These are phyloP conservation scores for Pyrrhosoma nymphula DNA, from an alignment of 2,888 invertebrate species.

Conservation along the genomic window DNA sequence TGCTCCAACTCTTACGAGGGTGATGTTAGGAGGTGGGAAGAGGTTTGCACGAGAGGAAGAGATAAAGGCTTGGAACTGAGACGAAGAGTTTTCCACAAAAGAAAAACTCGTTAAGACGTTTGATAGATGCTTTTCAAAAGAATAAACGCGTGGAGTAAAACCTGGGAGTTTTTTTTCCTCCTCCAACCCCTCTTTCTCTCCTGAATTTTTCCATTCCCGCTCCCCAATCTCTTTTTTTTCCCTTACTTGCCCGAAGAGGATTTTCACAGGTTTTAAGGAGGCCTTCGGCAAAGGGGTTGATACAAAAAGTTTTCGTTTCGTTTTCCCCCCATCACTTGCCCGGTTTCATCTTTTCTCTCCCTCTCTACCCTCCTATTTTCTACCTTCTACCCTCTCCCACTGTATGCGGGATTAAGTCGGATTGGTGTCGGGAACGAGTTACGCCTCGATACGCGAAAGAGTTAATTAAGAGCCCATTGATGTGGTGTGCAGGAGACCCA, in stretches of 20 bases:
- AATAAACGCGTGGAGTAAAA: neutral
- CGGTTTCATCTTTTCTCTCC: neutral
- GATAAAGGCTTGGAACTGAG: constrained; percentile 25
- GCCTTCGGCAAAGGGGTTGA: neutral
- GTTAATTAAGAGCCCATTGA: constrained; percentile 19
- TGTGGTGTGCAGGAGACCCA: neutral
- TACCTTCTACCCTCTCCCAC: neutral
- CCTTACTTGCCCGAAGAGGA: neutral
- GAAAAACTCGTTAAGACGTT: constrained; percentile 39
- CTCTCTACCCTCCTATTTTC: neutral
- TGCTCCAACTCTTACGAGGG: neutral
- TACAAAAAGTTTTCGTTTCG: constrained; percentile 1
- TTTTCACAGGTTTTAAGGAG: constrained; percentile 8
- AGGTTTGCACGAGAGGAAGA: neutral
- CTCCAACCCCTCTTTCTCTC: neutral
- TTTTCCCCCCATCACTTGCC: neutral
- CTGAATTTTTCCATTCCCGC: neutral
- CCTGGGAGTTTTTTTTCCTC: neutral
- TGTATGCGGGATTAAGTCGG: neutral
- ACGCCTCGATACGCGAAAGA: constrained; percentile 2
- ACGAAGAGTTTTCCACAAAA: constrained; percentile 7
- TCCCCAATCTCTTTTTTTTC: neutral
- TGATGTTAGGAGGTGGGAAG: neutral
- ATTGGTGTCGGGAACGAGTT: constrained; percentile 26
- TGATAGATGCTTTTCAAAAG: constrained; percentile 39